Conservation (phyloP, 2,113 vertebrate species). For the Syrrhaptes paradoxus region DNA sequence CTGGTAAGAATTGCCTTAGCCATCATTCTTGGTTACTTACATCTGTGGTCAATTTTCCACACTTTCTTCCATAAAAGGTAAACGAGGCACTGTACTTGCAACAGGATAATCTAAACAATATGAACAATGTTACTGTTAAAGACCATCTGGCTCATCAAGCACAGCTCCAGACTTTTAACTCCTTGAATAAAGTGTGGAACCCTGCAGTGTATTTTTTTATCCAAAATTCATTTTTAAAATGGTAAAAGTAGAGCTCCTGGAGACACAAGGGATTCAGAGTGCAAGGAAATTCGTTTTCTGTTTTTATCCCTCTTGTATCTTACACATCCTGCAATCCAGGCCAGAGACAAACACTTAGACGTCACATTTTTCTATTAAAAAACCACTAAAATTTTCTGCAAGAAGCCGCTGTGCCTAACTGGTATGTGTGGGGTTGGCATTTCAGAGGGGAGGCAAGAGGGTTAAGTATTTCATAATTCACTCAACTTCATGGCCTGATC, state of each 20-base stretch:
- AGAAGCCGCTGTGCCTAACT: accelerated
- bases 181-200: constrained; percentile 74
- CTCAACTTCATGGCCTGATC: constrained; percentile 15
- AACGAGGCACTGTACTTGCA: constrained; percentile 82
- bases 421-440: neutral
- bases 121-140: constrained; percentile 82
- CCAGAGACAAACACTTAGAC: neutral
- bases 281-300: neutral
- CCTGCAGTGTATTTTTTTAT: neutral
- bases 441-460: neutral
- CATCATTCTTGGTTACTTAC: constrained; percentile 80
- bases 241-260: neutral
- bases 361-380: neutral
- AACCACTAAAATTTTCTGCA: neutral
- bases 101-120: constrained; percentile 86
- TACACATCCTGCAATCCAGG: neutral
- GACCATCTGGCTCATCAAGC: constrained; percentile 81
- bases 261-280: neutral
- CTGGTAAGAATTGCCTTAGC: constrained; percentile 78
- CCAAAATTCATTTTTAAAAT: constrained; percentile 29
- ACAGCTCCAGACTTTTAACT: constrained; percentile 80
- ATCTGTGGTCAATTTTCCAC: constrained; percentile 86
- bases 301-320: neutral
- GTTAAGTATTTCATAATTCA: constrained; percentile 57
- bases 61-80: constrained; percentile 89